A percentile compares a stretch with the other conserved stretches of the same genome.
phyloP scores from a whole-genome alignment of 1,140 invertebrate species.

The Drosophila virilis region DNA sequence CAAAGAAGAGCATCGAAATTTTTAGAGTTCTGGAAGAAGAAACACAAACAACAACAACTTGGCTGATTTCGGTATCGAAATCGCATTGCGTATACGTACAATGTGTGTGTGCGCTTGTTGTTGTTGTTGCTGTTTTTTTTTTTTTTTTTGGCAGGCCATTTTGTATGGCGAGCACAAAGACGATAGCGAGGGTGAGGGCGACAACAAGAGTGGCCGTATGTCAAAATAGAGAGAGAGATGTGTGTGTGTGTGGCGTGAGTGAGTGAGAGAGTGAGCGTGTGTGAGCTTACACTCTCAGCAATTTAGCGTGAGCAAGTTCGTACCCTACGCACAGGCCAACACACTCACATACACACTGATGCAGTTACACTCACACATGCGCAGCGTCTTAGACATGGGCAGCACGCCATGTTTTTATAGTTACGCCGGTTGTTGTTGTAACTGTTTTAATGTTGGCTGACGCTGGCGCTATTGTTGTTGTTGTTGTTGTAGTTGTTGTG shows the following conservation, averaged over 20 bases:
- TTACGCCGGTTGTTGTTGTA: constrained; percentile 48
- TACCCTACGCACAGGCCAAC: constrained; percentile 9
- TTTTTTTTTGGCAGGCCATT: constrained; percentile 32
- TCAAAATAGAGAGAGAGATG: constrained; percentile 8
- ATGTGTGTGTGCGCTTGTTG: background rate
- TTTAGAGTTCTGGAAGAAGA: constrained; percentile 5
- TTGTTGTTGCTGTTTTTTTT: background rate
- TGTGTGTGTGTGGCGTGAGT: background rate
- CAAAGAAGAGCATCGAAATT: constrained; percentile 7
- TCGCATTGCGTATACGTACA: constrained; percentile 48
- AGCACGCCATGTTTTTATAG: constrained; percentile 47
- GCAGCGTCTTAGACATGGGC: constrained; percentile 27
- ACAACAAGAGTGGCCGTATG: constrained; percentile 28
- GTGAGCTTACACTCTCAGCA: constrained; percentile 18
- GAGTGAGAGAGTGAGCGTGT: background rate
- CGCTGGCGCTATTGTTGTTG: constrained; percentile 13
- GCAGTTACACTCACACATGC: constrained; percentile 45
- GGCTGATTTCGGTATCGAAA: constrained; percentile 20
- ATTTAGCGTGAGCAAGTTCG: background rate
- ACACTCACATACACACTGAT: background rate
- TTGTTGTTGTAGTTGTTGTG: constrained; percentile 29
- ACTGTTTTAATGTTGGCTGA: constrained; percentile 30
- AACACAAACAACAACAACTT: background rate
- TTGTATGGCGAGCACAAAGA: constrained; percentile 3
- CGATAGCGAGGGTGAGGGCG: constrained; percentile 8